Base-by-base conservation (phyloP, 2,888 invertebrate species). In the Tanypteryx hageni region DNA sequence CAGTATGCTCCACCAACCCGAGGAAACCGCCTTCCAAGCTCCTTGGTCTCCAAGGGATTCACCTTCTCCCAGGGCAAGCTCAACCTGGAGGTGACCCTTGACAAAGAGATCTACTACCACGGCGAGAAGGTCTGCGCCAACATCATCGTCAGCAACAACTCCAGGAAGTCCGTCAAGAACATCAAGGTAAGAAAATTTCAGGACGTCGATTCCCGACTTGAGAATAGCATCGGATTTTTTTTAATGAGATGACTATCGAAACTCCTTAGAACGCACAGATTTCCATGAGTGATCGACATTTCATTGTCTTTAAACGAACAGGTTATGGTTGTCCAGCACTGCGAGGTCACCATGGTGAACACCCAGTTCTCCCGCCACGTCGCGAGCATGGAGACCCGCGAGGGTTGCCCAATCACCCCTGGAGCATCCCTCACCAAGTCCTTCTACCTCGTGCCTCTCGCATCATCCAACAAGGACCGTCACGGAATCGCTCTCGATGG, bases 391-490 rank as follows among this genome's bases (percentile, higher is more conserved):
- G 98, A 98, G 94, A 98, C 98, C 92, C 97, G 98, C 92, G 98
- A 98, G 95, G 98, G 98, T n/a, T 98, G 98, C 94, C 98, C 98
- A 9, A 97, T 98, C 92, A 98, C 98, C 92, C 98, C 98, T 27
- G 98, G 98, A 82, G 98, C 98, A 44, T 98, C 98, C 93, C 96
- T 98, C 94, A 97, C 97, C 92, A 98, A 98, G 95, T 97, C 97
- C 92, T 98, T 98, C 95, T 98, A 97, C 94, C 95, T 99, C 94
- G 97, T 98, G 92, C 98, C 98, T 85, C 95, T 98, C 95, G 98
- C 98, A 93, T 97, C 98, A 94, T 98, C 97, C 95, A 98, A 98
- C 95, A 98, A 98, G 95, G 98, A 98, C 94, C 96, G 98, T 93
- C 97, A 98, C 94, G 98, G 98, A 93, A 98, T 98, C 94, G 98